Conservation (phyloP, 2,113 vertebrate species). For the Bufo bufo region DNA sequence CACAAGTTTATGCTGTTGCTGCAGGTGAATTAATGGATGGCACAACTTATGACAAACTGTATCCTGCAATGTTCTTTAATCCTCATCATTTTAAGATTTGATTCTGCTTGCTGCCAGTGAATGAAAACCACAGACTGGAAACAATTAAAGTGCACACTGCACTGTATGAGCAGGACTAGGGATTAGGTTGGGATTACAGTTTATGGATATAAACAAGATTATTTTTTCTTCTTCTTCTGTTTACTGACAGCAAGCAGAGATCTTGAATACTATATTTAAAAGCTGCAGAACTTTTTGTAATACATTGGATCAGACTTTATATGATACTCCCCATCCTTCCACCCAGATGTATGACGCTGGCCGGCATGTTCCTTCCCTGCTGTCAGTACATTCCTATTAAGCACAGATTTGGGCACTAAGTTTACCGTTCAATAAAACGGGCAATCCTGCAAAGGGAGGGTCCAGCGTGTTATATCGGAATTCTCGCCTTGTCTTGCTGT, state of each 20-base stretch:
- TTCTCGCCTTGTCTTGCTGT: constrained; percentile 3
- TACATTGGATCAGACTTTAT: neutral
- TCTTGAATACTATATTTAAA: neutral
- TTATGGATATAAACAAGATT: no score
- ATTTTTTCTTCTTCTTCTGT: neutral
- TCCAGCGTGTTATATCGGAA: neutral
- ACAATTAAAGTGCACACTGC: no score
- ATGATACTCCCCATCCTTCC: neutral
- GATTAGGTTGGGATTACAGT: no score
- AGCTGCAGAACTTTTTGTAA: neutral
- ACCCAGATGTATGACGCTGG: neutral
- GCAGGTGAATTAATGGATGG: neutral
- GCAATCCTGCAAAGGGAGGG: neutral
- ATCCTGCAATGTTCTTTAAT: no score
- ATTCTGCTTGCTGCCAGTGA: no score
- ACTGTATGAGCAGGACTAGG: no score
- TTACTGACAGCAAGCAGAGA: neutral
- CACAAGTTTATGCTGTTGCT: neutral
- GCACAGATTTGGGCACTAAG: neutral
- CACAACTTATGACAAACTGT: neutral
- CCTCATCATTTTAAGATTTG: no score
- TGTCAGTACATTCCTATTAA: neutral
- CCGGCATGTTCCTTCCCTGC: neutral
- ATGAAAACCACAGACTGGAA: no score
- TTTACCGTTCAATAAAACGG: neutral